Conservation (phyloP, 2,113 vertebrate genomes). For the Psilopogon haemacephalus region DNA sequence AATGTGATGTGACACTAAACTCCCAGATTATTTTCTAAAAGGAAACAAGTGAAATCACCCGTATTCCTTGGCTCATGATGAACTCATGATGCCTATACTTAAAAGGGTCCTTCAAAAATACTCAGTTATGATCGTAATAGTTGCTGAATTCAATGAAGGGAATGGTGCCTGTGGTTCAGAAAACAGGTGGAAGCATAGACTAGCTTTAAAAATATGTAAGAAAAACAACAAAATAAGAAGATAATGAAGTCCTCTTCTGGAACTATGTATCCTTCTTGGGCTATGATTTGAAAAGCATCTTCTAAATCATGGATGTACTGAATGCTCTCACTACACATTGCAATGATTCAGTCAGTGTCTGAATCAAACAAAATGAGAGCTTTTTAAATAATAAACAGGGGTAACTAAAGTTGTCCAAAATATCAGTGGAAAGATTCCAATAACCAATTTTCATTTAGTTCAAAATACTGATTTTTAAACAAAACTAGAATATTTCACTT, state of each 20-base stretch:
- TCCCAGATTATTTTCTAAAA: background rate
- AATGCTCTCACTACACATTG: background rate
- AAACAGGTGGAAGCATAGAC: background rate
- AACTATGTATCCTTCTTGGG: background rate
- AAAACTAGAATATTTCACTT: background rate
- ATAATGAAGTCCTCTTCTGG: background rate
- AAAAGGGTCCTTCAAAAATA: background rate
- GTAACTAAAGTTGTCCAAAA: background rate
- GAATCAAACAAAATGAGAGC: background rate
- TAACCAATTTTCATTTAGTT: background rate
- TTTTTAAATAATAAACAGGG: background rate
- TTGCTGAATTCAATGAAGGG: background rate
- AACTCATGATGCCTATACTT: background rate
- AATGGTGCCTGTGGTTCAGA: background rate
- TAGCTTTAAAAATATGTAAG: background rate
- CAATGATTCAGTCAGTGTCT: background rate
- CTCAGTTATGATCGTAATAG: background rate
- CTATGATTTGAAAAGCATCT: background rate
- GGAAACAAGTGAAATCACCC: background rate
- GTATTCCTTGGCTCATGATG: background rate
- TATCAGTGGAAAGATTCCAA: background rate
- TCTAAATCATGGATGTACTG: background rate
- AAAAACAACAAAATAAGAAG: background rate
- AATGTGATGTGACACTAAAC: background rate
- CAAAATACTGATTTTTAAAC: background rate